Conservation (phyloP, 2,888 invertebrate species). For the Xanthorhoe designata region DNA sequence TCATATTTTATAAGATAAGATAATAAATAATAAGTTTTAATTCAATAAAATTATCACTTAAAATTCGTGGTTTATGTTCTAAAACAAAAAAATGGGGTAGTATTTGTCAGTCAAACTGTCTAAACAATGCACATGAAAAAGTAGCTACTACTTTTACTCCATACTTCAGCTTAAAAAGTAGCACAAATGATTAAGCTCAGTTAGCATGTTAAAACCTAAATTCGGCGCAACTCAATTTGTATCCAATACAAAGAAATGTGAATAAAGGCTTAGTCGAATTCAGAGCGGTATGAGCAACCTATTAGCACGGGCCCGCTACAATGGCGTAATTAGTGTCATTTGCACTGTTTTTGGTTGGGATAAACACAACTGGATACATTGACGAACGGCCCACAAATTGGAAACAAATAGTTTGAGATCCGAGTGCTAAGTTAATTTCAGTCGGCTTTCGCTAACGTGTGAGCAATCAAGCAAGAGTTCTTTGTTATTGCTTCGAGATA, state of each 20-base stretch:
- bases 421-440: slow-evolving; percentile 83
- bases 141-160: too few species aligned
- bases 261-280: slow-evolving; percentile 60
- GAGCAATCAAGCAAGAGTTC: slow-evolving; percentile 69
- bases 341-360: slow-evolving; percentile 83
- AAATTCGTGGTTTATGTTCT: too few species aligned
- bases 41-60: too few species aligned
- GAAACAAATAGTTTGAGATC: slow-evolving; percentile 76
- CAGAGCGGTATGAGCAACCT: slow-evolving; percentile 71
- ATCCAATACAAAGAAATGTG: slow-evolving; percentile 47
- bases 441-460: slow-evolving; percentile 82
- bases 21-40: too few species aligned
- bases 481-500: slow-evolving; percentile 63
- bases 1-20: neutral
- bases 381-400: slow-evolving; percentile 77
- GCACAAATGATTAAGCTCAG: slow-evolving; percentile 25
- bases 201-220: slow-evolving; percentile 21
- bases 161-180: neutral
- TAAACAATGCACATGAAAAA: too few species aligned
- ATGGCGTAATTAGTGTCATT: slow-evolving; percentile 82
- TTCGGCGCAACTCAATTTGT: slow-evolving; percentile 34
- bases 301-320: slow-evolving; percentile 76
- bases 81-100: too few species aligned
- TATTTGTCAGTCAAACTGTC: too few species aligned
- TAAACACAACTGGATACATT: slow-evolving; percentile 79